phyloP scores from a whole-genome alignment of 2,797 vertebrate species.

The Sebastes melanostomus region DNA sequence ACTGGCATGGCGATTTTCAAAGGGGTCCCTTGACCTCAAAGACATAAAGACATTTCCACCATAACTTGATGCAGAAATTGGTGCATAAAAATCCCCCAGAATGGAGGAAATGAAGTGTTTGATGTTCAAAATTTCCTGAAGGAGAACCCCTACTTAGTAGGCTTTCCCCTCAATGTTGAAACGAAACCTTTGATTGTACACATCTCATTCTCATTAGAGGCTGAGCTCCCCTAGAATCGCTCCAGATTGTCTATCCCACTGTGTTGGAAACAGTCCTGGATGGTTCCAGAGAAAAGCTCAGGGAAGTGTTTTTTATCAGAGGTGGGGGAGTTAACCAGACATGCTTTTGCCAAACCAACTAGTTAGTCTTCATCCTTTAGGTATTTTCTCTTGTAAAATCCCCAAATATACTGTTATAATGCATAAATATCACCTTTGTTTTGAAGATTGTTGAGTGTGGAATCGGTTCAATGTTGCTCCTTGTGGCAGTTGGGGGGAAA shows the following conservation, averaged over 20 bases:
- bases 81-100: too few species aligned
- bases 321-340: background rate
- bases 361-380: background rate
- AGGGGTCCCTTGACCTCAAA: too few species aligned
- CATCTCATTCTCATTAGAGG: too few species aligned
- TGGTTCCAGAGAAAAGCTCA: background rate
- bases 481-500: accelerated
- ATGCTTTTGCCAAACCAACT: background rate
- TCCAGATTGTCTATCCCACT: background rate
- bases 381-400: background rate
- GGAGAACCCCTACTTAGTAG: too few species aligned
- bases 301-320: background rate
- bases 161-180: too few species aligned
- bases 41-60: too few species aligned
- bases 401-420: background rate
- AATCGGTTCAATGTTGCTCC: background rate
- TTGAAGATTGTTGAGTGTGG: background rate
- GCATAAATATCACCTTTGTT: background rate
- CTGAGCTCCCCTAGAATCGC: too few species aligned
- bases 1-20: too few species aligned
- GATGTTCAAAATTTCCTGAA: too few species aligned
- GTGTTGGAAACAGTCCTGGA: background rate
- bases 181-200: too few species aligned
- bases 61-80: too few species aligned
- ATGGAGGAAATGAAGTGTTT: too few species aligned